Base-by-base conservation (phyloP, 2,113 vertebrate genomes). In the Meriones unguiculatus region DNA sequence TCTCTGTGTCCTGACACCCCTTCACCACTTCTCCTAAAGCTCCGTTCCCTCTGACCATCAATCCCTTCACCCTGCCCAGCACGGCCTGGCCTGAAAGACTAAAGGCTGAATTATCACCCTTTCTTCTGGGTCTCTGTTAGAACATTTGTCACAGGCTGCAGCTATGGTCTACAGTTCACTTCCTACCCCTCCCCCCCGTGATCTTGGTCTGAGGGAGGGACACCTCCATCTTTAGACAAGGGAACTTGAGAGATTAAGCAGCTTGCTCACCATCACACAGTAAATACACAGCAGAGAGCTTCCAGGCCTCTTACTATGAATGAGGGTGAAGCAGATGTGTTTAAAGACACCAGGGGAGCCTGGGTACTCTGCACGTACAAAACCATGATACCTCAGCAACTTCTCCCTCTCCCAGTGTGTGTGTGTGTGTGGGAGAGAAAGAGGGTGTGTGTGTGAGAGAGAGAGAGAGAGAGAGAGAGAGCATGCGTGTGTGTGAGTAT, bases 181-280 rank as follows among this genome's bases (percentile, higher is more conserved):
- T 38, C 65, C 76, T 32, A 89, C 50, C 46, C 46, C 62, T 9
- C 13, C 70, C n/a, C 57, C 46, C 25, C 13, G 28, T 46, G 76
- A 90, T 24, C 52, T 54, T 5, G 1, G 41, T 65, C 25, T 69
- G n/a, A 30, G 25, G 59, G n/a, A 84, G 38, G 15, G 70, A 32
- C 14, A 86, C 41, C 54, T 59, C 78, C 30, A 65, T 18, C 67
- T 38, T 38, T 1, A 94, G 73, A 32, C 86, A 15, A 89, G 54
- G 52, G 87, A 80, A 75, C 28, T 50, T 73, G 54, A 95, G n/a
- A 59, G 52, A 91, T 3, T 14, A 50, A 90, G 76, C 38, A 52
- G 65, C 5, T 41, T 38, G 75, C 8, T 62, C 22, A 22, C 92
- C 59, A 65, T 75, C 64, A 87, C 52, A n/a, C 70, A 76, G 57